Percentiles rank a stretch among this genome's conserved stretches.
Evolutionary conservation across 2,797 vertebrate species (phyloP).

Genomic region (Arrhamphus sclerolepis): DNA sequence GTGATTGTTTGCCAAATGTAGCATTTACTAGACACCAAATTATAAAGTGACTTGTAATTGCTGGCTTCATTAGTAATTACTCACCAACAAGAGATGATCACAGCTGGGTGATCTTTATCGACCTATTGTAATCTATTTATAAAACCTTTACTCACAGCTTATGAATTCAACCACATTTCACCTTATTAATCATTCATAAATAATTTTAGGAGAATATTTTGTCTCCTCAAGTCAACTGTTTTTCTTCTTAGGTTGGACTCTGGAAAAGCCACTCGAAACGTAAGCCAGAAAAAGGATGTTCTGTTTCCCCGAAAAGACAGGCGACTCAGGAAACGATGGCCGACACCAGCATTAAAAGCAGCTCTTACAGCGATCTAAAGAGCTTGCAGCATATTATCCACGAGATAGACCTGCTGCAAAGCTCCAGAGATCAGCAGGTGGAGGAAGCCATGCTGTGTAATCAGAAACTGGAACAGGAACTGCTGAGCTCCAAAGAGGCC

Average conservation of each 20-base stretch:
- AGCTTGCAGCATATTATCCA: conserved; percentile 82
- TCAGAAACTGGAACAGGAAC: conserved; percentile 85
- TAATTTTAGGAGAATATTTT: too few species aligned
- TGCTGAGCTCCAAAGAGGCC: conserved; percentile 82
- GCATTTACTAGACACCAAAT: too few species aligned
- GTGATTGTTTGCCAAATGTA: too few species aligned
- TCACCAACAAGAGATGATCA: too few species aligned
- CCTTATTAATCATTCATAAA: too few species aligned
- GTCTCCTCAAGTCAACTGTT: conserved; percentile 6
- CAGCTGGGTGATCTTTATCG: too few species aligned
- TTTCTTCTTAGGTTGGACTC: conserved; percentile 85
- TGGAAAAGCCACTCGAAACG: conserved; percentile 88
- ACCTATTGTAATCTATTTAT: too few species aligned
- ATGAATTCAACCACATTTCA: too few species aligned
- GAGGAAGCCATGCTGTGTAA: conserved; percentile 84
- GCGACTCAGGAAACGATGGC: conserved; percentile 41
- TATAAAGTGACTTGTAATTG: too few species aligned
- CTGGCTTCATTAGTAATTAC: too few species aligned
- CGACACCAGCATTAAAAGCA: conserved; percentile 39
- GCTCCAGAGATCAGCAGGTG: conserved; percentile 81
- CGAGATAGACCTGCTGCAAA: conserved; percentile 82
- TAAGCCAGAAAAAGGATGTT: conserved; percentile 79
- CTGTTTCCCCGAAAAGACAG: conserved; percentile 68
- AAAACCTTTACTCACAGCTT: too few species aligned
- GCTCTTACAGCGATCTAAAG: conserved; percentile 51